Percentiles rank a stretch among this genome's conserved stretches.
Conservation (phyloP, 2,113 vertebrate genomes). For the Oncorhynchus masou region DNA sequence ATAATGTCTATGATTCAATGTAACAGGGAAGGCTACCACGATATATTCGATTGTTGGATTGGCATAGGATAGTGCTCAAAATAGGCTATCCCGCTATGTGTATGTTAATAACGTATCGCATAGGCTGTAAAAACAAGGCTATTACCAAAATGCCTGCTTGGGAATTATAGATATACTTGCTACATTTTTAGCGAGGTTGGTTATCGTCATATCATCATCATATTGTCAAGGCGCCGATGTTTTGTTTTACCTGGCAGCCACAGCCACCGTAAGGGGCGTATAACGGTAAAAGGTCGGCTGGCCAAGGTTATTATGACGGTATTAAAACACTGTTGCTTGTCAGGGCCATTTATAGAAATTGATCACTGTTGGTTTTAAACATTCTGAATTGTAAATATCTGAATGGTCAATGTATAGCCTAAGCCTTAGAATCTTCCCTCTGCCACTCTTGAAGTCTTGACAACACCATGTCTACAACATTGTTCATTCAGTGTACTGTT, state of each 20-base stretch:
- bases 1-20: background rate
- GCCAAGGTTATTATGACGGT: conserved; percentile 56
- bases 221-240: background rate
- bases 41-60: background rate
- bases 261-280: background rate
- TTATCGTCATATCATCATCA: conserved; percentile 3
- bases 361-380: background rate
- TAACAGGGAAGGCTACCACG: background rate
- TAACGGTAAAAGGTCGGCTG: conserved; percentile 36
- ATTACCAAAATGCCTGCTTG: background rate
- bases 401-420: background rate
- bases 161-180: background rate
- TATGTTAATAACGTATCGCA: background rate
- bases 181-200: background rate
- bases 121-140: background rate
- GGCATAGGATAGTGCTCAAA: background rate
- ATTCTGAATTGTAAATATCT: background rate
- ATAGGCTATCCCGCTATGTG: too few relatives aligned
- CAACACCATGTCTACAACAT: too few relatives aligned
- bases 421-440: background rate
- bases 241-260: conserved; percentile 17
- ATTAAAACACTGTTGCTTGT: conserved; percentile 4
- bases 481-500: too few relatives aligned
- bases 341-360: background rate
- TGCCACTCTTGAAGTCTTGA: background rate